Evolutionary conservation across 53 echinoderm and acorn worm species (phyloP).

Genomic region (Holothuria scabra): DNA sequence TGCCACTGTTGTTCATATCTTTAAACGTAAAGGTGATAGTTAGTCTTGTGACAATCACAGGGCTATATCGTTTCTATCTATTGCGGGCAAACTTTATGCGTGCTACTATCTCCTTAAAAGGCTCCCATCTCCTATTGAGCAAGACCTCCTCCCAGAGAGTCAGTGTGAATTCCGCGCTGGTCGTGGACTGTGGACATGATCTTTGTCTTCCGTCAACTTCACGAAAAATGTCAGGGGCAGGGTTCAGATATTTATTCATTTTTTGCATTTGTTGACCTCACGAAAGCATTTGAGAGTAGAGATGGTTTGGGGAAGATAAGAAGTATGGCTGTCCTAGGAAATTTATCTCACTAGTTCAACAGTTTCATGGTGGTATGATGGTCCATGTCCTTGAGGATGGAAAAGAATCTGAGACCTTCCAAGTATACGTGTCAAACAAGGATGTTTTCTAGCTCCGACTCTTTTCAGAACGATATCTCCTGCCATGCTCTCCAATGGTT

Average conservation of each 20-base stretch:
- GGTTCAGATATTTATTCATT: constrained; percentile 1
- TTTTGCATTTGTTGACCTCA: constrained; percentile 27
- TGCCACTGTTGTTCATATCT: too few relatives aligned
- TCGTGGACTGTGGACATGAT: constrained; percentile 34
- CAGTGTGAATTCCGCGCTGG: constrained; percentile 44
- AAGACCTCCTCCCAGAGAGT: constrained; percentile 7
- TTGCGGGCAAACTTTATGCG: background rate
- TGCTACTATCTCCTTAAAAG: background rate
- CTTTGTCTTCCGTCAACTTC: constrained; percentile 5
- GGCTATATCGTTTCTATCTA: too few relatives aligned
- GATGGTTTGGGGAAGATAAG: constrained; percentile 60
- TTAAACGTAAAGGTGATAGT: too few relatives aligned
- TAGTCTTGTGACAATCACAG: too few relatives aligned
- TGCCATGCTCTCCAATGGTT: constrained; percentile 14
- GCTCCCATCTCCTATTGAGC: background rate
- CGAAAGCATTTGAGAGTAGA: constrained; percentile 45
- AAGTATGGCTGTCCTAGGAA: constrained; percentile 51
- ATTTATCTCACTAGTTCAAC: constrained; percentile 35
- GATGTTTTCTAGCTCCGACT: constrained; percentile 36
- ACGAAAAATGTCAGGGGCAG: constrained; percentile 17
- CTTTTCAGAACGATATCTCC: constrained; percentile 43
- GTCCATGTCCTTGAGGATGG: constrained; percentile 40
- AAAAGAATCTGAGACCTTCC: constrained; percentile 33
- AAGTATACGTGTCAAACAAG: constrained; percentile 43
- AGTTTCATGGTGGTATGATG: constrained; percentile 52